Conservation (phyloP, 2,888 invertebrate species). For the Drosophila mayaguana region DNA sequence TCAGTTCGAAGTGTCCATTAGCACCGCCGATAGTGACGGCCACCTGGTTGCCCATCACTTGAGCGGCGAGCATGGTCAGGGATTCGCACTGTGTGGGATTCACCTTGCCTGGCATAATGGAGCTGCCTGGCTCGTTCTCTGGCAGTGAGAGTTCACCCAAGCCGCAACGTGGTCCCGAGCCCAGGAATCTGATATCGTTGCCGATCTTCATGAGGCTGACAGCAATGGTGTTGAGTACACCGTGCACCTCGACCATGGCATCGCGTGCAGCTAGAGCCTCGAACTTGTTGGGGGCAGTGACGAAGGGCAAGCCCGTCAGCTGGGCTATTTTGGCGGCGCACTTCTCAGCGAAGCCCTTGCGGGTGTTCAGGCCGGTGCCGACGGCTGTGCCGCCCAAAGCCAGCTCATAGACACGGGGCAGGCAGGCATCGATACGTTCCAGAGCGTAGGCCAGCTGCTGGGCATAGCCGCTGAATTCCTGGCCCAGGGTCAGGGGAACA, state of each 20-base stretch:
- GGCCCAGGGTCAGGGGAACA: constrained; percentile 97
- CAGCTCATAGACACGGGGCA: constrained; percentile 95
- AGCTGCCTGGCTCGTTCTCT: constrained; percentile 99
- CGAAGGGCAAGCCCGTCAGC: constrained; percentile 95
- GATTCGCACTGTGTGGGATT: constrained; percentile 99
- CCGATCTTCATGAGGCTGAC: constrained; percentile 98
- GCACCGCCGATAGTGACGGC: constrained; percentile 96
- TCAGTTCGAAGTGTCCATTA: constrained; percentile 99
- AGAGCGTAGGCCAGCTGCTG: constrained; percentile 94
- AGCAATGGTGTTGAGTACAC: constrained; percentile 96
- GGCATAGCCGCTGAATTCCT: constrained; percentile 98
- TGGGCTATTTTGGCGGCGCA: constrained; percentile 92
- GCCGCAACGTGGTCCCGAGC: constrained; percentile 98
- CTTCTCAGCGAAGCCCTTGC: constrained; percentile 97
- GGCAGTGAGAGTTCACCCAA: constrained; percentile 97
- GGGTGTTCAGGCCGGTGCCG: constrained; percentile 98
- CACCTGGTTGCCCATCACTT: constrained; percentile 99
- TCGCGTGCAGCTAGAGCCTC: constrained; percentile 98
- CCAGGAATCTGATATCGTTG: constrained; percentile 96
- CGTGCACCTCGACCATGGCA: constrained; percentile 97
- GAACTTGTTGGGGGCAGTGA: constrained; percentile 98
- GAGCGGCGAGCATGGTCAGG: constrained; percentile 97
- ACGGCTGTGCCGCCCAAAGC: constrained; percentile 99
- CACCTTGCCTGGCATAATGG: constrained; percentile 99
- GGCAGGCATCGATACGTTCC: constrained; percentile 91